Percentiles rank a stretch among this genome's conserved stretches.
phyloP scores from a whole-genome alignment of 2,888 invertebrate species.

The Pomacea canaliculata region DNA sequence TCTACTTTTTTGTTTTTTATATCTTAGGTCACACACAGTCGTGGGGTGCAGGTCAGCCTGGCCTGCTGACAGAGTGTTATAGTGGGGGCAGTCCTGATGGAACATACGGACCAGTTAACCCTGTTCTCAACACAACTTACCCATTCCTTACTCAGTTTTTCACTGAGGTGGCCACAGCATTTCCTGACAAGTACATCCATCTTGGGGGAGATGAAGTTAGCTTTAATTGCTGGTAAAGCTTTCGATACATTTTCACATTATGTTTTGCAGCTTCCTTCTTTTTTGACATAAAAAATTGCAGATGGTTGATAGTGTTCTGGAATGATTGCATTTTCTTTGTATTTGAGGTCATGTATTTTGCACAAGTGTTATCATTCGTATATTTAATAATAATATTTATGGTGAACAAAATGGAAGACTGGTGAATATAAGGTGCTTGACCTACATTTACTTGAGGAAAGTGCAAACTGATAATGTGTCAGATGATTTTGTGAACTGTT shows the following conservation, averaged over 20 bases:
- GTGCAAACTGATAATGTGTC: too few relatives aligned
- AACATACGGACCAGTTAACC: slow-evolving; percentile 85
- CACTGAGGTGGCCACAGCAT: slow-evolving; percentile 78
- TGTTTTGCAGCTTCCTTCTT: too few relatives aligned
- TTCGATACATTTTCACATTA: not conserved
- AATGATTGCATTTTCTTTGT: too few relatives aligned
- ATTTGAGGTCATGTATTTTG: slow-evolving; percentile 1
- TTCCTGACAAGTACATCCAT: slow-evolving; percentile 88
- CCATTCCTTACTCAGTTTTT: slow-evolving; percentile 79
- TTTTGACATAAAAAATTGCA: too few relatives aligned
- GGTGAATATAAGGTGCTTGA: too few relatives aligned
- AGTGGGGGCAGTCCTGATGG: slow-evolving; percentile 72
- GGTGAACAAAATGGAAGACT: too few relatives aligned
- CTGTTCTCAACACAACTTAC: slow-evolving; percentile 78
- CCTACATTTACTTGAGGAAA: too few relatives aligned
- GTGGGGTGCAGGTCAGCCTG: slow-evolving; percentile 84
- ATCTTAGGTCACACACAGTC: slow-evolving; percentile 83
- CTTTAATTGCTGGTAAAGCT: slow-evolving; percentile 82
- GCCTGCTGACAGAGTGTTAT: slow-evolving; percentile 83
- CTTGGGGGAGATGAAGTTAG: slow-evolving; percentile 93
- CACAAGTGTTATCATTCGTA: too few relatives aligned
- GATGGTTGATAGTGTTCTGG: too few relatives aligned
- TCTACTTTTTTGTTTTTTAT: too few relatives aligned
- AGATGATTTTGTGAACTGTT: too few relatives aligned
- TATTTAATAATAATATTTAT: too few relatives aligned